Percentiles rank a stretch among this genome's conserved stretches.
phyloP scores from a whole-genome alignment of 2,888 invertebrate species.

The Hypsopygia costalis region DNA sequence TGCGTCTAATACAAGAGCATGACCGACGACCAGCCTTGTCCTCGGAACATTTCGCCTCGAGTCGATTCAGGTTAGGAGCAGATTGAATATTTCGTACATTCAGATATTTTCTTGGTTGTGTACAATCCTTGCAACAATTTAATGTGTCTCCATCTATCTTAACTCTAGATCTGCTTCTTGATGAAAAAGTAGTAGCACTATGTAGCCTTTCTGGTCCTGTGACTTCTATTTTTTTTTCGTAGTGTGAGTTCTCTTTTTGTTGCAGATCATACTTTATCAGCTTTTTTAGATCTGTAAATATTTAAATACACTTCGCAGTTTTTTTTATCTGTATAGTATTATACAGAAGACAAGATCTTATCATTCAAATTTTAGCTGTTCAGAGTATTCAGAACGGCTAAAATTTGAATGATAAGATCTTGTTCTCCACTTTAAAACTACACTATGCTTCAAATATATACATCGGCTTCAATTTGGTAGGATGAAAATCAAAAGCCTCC shows the following conservation, averaged over 20 bases:
- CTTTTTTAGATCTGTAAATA: conserved; percentile 82
- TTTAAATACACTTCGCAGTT: too few species aligned
- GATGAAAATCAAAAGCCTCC: too few species aligned
- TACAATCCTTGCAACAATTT: conserved; percentile 49
- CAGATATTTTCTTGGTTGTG: conserved; percentile 24
- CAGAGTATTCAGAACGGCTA: too few species aligned
- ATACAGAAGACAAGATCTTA: too few species aligned
- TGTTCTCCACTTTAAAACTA: too few species aligned
- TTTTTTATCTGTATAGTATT: too few species aligned
- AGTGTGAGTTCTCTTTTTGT: conserved; percentile 39
- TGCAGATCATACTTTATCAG: conserved; percentile 82
- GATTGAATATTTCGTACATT: conserved; percentile 45
- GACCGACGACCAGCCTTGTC: conserved; percentile 47
- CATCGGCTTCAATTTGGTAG: too few species aligned
- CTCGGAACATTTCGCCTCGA: conserved; percentile 21
- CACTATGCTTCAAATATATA: too few species aligned
- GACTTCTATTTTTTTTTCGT: conserved; percentile 30
- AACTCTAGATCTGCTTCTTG: conserved; percentile 54
- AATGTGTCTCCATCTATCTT: conserved; percentile 26
- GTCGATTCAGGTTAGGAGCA: conserved; percentile 47
- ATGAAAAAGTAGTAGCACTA: conserved; percentile 71
- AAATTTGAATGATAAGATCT: too few species aligned
- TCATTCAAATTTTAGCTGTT: too few species aligned
- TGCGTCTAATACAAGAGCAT: conserved; percentile 58
- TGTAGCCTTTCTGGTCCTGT: conserved; percentile 64